These are phyloP conservation scores for Notolabrus celidotus DNA, from an alignment of 2,797 vertebrate species.

Conservation along the genomic window DNA sequence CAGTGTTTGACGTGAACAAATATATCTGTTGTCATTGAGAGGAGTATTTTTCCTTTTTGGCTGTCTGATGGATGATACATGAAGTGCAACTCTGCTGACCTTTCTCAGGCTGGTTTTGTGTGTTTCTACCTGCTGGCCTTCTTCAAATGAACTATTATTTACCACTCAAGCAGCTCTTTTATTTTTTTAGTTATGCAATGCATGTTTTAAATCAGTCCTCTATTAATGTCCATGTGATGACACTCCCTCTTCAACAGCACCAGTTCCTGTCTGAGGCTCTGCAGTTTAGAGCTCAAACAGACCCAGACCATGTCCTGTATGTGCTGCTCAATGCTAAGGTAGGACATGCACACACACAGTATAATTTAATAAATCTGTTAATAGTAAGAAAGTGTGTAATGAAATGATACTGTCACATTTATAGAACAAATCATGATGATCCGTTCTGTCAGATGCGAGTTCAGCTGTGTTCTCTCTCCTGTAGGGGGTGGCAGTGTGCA, in stretches of 20 bases:
- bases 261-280: conserved; percentile 97
- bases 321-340: conserved; percentile 97
- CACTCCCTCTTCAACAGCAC: conserved; percentile 84
- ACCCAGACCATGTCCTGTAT: conserved; percentile 95
- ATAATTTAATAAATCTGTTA: not conserved
- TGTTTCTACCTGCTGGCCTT: conserved; percentile 23
- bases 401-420: not conserved
- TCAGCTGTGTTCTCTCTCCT: conserved; percentile 41
- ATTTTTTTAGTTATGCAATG: not conserved
- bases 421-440: not conserved
- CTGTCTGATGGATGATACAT: conserved; percentile 24
- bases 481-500: conserved; percentile 94
- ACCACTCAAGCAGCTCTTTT: not conserved
- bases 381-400: not conserved
- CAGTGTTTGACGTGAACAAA: conserved; percentile 24
- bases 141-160: conserved; percentile 34
- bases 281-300: conserved; percentile 95
- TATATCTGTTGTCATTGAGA: conserved; percentile 28
- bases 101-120: conserved; percentile 5
- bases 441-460: conserved; percentile 29
- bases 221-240: conserved; percentile 16
- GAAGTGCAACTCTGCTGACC: conserved; percentile 6
- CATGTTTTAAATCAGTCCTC: not conserved
- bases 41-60: not conserved
- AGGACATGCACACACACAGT: conserved; percentile 37